Conservation (phyloP, 2,113 vertebrate species). For the Anhinga rufa region DNA sequence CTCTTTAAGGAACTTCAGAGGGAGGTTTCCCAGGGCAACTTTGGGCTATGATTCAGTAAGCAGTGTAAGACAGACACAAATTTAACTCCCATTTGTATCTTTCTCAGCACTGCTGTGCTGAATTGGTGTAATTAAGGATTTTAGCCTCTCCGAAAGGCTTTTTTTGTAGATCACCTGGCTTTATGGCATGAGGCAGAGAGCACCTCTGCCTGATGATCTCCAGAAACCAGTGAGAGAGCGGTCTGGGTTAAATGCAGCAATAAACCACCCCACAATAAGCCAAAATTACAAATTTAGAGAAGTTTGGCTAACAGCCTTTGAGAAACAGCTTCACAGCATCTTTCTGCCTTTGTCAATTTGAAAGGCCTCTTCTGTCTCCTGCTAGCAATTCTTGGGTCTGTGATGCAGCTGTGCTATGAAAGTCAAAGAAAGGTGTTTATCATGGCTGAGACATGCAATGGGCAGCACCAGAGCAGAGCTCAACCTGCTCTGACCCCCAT, state of each 20-base stretch:
- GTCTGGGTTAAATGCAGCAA: background rate
- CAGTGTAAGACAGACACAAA: background rate
- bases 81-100: background rate
- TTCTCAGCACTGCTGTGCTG: background rate
- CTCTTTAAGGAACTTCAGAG: background rate
- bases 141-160: background rate
- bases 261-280: background rate
- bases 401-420: background rate
- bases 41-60: background rate
- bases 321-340: background rate
- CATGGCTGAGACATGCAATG: fast-evolving
- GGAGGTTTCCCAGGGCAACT: background rate
- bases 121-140: background rate
- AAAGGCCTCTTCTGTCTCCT: background rate
- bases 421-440: background rate
- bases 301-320: background rate
- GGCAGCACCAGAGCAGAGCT: background rate
- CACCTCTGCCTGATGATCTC: background rate
- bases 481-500: background rate
- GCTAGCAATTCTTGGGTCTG: background rate
- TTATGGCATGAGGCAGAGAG: background rate
- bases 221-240: background rate
- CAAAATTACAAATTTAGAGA: background rate
- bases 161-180: background rate
- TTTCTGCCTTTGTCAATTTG: background rate